A percentile compares a stretch with the other conserved stretches of the same genome.
Evolutionary conservation across 2,113 vertebrate species (phyloP).

Genomic region (Bufo gargarizans): DNA sequence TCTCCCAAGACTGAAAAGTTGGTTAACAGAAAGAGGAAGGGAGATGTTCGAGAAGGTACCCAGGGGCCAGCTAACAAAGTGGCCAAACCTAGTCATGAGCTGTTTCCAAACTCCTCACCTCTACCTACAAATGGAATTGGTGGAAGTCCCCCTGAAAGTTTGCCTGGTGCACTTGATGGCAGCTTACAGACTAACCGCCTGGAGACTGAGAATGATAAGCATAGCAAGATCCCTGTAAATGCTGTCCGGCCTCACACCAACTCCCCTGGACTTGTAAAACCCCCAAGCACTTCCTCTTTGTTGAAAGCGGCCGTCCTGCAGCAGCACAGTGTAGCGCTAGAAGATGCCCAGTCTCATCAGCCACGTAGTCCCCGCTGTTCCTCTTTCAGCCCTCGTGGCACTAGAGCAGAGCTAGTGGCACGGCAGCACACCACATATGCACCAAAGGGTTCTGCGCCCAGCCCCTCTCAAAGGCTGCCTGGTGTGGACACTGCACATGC

Average conservation of each 20-base stretch:
- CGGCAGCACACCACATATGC: conserved; percentile 79
- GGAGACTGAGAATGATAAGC: conserved; percentile 90
- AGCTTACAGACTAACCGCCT: conserved; percentile 70
- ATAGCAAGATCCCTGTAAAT: conserved; percentile 83
- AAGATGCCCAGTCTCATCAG: conserved; percentile 70
- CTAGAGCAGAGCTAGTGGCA: conserved; percentile 74
- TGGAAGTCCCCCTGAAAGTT: conserved; percentile 77
- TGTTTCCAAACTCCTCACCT: conserved; percentile 73
- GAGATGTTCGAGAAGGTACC: conserved; percentile 77
- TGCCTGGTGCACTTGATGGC: conserved; percentile 78
- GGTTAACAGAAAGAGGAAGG: conserved; percentile 81
- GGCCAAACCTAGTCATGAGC: conserved; percentile 79
- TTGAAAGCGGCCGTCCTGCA: conserved; percentile 81
- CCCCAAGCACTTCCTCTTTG: conserved; percentile 78
- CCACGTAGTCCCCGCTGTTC: conserved; percentile 76
- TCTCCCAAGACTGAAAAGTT: conserved; percentile 87
- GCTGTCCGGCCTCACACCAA: conserved; percentile 86
- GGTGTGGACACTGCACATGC: conserved; percentile 73
- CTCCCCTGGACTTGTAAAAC: conserved; percentile 78
- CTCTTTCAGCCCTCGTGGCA: conserved; percentile 76
- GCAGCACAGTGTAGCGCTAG: conserved; percentile 80
- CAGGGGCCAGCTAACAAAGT: conserved; percentile 76
- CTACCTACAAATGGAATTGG: conserved; percentile 79
- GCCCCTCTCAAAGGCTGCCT: conserved; percentile 78
- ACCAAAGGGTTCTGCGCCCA: conserved; percentile 79